Base-by-base conservation (phyloP, 2,113 vertebrate species). In the Hymenochirus boettgeri region DNA sequence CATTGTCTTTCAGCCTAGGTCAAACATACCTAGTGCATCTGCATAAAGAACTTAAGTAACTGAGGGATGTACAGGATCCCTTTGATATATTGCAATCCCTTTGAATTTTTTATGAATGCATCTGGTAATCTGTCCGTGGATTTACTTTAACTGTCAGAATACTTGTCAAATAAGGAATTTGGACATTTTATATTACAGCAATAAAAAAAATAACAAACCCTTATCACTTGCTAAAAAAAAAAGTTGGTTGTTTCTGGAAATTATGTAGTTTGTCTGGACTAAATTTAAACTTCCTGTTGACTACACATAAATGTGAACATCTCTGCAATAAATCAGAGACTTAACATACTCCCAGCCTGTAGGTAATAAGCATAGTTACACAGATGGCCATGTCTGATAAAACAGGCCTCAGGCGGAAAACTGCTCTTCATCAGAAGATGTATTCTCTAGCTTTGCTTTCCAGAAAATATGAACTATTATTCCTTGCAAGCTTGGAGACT, bases 51-150 rank as follows among this genome's bases (percentile, higher is more conserved):
- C 57, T 75, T 69, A 61, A 55, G 42, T 71, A 56, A 55, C 46
- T 72, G 53, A 57, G n/a, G 72, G 64, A 63, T 71, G 50, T 1
- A 0, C 61, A 55, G 54, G 62, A 62, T 65, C 83, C 82, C 74
- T 88, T 54, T 54, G 26, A 54, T 54, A 54, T 54, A 83, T 81
- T 80, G 79, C 39, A 72, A 71, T 76, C 86, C 76, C 75, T 82
- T 1, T 92, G 79, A 87, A 93, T 94, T 86, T 93, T 93, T 94
- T 89, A 92, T 93, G 82, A 93, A 76, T 78, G 79, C 88, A 90
- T 89, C 91, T 93, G 85, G 85, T 85, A 75, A 24, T 71, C 72
- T 76, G 73, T 76, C 76, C 73, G 75, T 75, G 80, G 83, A 76
- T 79, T 83, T 79, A 74, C 74, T 82, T 81, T 84, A 85, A 80